Evolutionary conservation across 2,797 vertebrate genomes (phyloP).

Genomic region (Rachycentron canadum): DNA sequence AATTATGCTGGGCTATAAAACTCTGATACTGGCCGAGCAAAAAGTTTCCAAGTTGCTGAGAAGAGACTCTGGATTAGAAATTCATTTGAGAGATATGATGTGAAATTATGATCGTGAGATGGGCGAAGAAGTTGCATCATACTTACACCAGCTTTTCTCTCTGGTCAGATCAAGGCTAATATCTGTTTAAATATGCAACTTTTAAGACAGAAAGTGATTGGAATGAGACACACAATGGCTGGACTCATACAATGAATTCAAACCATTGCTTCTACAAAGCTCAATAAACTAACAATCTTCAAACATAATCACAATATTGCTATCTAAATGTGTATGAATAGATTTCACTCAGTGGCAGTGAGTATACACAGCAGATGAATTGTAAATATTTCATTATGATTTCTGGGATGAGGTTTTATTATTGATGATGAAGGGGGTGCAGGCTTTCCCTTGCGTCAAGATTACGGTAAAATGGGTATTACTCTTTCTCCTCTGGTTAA

Average conservation of each 20-base stretch:
- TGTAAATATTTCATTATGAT: slow-evolving; percentile 79
- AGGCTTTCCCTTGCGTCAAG: slow-evolving; percentile 50
- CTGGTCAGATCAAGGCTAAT: slow-evolving; percentile 70
- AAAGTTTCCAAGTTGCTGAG: slow-evolving; percentile 76
- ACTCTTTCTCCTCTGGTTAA: slow-evolving; percentile 54
- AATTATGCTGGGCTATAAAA: slow-evolving; percentile 81
- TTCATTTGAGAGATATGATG: slow-evolving; percentile 74
- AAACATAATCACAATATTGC: slow-evolving; percentile 39
- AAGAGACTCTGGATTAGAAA: slow-evolving; percentile 67
- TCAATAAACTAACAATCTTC: slow-evolving; percentile 38
- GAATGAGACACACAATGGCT: slow-evolving; percentile 52
- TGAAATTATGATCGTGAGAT: slow-evolving; percentile 69
- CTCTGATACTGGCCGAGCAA: slow-evolving; percentile 69
- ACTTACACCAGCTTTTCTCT: slow-evolving; percentile 74
- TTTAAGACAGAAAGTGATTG: slow-evolving; percentile 49
- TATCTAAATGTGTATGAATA: slow-evolving; percentile 50
- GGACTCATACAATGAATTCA: slow-evolving; percentile 32
- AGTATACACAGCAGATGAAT: slow-evolving; percentile 59
- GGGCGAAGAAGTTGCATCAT: slow-evolving; percentile 71
- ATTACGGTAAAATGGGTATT: slow-evolving; percentile 71
- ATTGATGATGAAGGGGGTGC: slow-evolving; percentile 72
- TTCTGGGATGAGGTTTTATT: slow-evolving; percentile 72
- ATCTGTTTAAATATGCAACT: slow-evolving; percentile 70
- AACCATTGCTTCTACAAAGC: slow-evolving; percentile 48
- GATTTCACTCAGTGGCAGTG: slow-evolving; percentile 50